Percentiles rank a stretch among this genome's conserved stretches.
These are phyloP conservation scores for Aricia agestis DNA, from an alignment of 1,140 invertebrate species.

Conservation along the genomic window DNA sequence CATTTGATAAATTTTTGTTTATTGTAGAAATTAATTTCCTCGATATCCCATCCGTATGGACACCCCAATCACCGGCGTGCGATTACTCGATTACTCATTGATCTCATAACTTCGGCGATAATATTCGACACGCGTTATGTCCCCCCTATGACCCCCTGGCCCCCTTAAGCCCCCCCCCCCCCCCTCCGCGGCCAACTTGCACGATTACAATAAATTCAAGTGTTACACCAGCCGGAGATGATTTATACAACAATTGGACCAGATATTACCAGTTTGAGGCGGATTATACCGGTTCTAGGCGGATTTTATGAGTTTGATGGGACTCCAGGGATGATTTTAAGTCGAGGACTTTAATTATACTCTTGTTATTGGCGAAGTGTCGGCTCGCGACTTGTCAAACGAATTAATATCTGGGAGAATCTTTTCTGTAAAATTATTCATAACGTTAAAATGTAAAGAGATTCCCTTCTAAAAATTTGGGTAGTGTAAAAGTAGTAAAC, in stretches of 20 bases:
- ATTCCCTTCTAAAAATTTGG: no score
- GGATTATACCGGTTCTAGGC: background rate
- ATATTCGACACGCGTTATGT: background rate
- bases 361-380: background rate
- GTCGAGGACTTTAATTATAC: background rate
- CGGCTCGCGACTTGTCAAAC: background rate
- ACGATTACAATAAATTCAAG: conserved; percentile 1
- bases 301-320: background rate
- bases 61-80: background rate
- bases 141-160: no score
- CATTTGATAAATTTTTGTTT: no score
- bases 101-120: background rate
- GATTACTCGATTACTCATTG: conserved; percentile 2
- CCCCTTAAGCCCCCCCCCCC: no score
- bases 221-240: background rate
- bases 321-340: background rate
- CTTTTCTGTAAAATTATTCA: no score
- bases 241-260: background rate
- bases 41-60: background rate
- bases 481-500: no score
- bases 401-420: no score
- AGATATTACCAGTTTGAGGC: background rate
- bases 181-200: background rate
- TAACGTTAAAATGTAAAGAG: no score
- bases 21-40: no score